Evolutionary conservation across 2,888 invertebrate genomes (phyloP).

Genomic region (Maniola hyperantus): DNA sequence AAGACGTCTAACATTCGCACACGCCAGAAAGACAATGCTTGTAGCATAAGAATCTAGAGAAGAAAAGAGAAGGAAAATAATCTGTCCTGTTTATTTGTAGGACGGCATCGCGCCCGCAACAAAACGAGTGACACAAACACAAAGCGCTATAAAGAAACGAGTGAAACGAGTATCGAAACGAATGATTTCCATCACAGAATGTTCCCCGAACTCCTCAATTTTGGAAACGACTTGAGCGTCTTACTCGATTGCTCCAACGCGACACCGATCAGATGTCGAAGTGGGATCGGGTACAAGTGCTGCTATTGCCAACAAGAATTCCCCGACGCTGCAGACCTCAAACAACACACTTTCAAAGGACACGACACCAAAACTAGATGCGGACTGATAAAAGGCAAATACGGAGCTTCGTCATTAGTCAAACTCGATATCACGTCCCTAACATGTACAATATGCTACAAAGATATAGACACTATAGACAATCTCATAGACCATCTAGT

Average conservation of each 20-base stretch:
- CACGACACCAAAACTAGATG: slow-evolving; percentile 27
- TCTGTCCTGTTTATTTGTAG: slow-evolving; percentile 27
- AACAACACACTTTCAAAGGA: slow-evolving; percentile 40
- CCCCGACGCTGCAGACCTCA: slow-evolving; percentile 44
- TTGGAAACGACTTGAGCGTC: slow-evolving; percentile 20
- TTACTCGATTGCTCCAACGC: slow-evolving; percentile 24
- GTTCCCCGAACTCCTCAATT: slow-evolving; percentile 25
- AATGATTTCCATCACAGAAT: slow-evolving; percentile 20
- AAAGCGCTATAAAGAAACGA: neutral
- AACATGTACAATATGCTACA: slow-evolving; percentile 48
- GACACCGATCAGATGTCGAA: slow-evolving; percentile 24
- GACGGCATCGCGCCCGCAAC: slow-evolving; percentile 11
- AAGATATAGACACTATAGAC: slow-evolving; percentile 45
- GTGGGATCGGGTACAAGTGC: slow-evolving; percentile 45
- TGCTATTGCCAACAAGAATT: slow-evolving; percentile 44
- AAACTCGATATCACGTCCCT: slow-evolving; percentile 55
- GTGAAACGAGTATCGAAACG: neutral
- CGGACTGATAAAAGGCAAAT: slow-evolving; percentile 34
- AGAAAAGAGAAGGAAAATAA: slow-evolving; percentile 16
- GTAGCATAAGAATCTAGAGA: neutral
- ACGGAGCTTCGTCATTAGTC: slow-evolving; percentile 42
- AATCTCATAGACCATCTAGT: slow-evolving; percentile 46
- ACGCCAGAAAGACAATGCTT: neutral
- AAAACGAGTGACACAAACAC: slow-evolving; percentile 5
- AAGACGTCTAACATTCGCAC: neutral